Conservation (phyloP, 1,140 invertebrate genomes). For the Elysia chlorotica region DNA sequence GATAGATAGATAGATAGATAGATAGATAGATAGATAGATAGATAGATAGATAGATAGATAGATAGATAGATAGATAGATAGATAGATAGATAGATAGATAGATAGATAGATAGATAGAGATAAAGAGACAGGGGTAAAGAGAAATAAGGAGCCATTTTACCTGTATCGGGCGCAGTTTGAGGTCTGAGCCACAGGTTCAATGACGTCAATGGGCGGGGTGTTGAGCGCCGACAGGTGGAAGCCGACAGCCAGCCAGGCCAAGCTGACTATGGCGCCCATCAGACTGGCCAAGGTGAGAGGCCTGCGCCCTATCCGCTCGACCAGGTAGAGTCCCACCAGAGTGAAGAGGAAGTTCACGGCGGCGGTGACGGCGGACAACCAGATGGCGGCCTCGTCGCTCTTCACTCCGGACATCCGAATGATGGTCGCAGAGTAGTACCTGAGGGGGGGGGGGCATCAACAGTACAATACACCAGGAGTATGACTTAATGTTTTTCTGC, state of each 20-base stretch:
- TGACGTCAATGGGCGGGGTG: slow-evolving; percentile 58
- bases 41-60: no score
- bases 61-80: no score
- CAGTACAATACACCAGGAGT: neutral
- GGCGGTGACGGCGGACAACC: slow-evolving; percentile 68
- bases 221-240: slow-evolving; percentile 64
- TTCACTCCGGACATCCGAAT: slow-evolving; percentile 70
- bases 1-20: no score
- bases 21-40: no score
- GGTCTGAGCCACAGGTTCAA: slow-evolving; percentile 30
- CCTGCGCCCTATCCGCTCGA: slow-evolving; percentile 69
- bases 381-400: slow-evolving; percentile 67
- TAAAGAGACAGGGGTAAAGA: no score
- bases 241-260: slow-evolving; percentile 63
- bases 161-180: slow-evolving; percentile 42
- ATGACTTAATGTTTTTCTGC: neutral
- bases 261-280: slow-evolving; percentile 63
- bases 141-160: no score
- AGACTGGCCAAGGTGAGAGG: slow-evolving; percentile 66
- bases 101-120: no score
- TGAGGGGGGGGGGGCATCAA: slow-evolving; percentile 34
- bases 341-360: slow-evolving; percentile 68
- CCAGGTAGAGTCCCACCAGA: slow-evolving; percentile 68
- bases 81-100: no score
- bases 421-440: slow-evolving; percentile 72